Conservation (phyloP, 2,888 invertebrate genomes). For the Orthonevra nobilis region DNA sequence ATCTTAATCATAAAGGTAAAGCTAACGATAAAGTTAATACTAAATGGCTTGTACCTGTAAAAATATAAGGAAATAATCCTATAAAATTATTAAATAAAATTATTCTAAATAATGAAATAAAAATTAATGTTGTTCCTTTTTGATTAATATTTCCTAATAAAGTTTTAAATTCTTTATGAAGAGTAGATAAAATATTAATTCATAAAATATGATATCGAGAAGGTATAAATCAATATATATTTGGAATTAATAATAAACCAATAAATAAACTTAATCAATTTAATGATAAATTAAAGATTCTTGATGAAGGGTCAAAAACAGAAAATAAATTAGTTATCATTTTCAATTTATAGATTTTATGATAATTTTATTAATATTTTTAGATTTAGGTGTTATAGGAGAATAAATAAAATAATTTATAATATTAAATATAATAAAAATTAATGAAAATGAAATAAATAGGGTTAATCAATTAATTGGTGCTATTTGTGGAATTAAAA, state of each 20-base stretch:
- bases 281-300: constrained; percentile 81
- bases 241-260: constrained; percentile 81
- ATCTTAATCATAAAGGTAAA: constrained; percentile 84
- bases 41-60: constrained; percentile 85
- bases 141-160: constrained; percentile 80
- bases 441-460: constrained; percentile 78
- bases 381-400: constrained; percentile 75
- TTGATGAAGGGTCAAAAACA: constrained; percentile 84
- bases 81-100: constrained; percentile 86
- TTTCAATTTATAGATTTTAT: constrained; percentile 81
- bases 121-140: constrained; percentile 82
- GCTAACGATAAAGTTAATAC: constrained; percentile 83
- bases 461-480: constrained; percentile 82
- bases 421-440: constrained; percentile 81
- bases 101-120: constrained; percentile 82
- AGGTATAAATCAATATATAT: constrained; percentile 82
- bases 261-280: constrained; percentile 84
- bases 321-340: constrained; percentile 86
- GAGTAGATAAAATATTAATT: constrained; percentile 80
- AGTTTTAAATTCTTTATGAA: constrained; percentile 83
- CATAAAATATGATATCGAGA: constrained; percentile 81
- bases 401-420: constrained; percentile 81
- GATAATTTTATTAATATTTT: constrained; percentile 74
- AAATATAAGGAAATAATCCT: constrained; percentile 87
- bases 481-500: constrained; percentile 86